Conservation (phyloP, 2,797 vertebrate genomes). For the Melopsittacus undulatus region DNA sequence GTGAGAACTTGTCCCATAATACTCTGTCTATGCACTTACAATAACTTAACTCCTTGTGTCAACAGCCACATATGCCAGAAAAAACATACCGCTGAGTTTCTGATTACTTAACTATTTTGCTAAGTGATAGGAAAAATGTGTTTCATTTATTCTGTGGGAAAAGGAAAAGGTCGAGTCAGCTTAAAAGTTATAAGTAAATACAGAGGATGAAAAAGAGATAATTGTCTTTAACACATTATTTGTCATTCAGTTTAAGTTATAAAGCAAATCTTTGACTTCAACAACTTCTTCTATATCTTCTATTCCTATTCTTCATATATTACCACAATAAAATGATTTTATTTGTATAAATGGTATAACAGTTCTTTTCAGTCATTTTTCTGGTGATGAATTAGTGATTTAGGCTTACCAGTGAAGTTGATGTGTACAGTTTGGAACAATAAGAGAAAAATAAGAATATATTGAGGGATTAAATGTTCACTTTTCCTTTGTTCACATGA, state of each 20-base stretch:
- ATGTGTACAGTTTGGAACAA: not conserved
- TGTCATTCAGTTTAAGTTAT: not conserved
- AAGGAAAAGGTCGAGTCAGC: conserved; percentile 35
- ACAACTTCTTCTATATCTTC: not conserved
- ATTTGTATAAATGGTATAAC: not conserved
- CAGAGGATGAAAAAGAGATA: not conserved
- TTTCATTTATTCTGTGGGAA: conserved; percentile 6
- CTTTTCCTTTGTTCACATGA: not conserved
- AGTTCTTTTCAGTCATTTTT: not conserved
- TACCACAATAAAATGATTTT: conserved; percentile 11
- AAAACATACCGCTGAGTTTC: not conserved
- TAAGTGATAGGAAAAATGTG: conserved; percentile 27
- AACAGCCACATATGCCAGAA: conserved; percentile 3
- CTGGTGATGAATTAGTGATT: not conserved
- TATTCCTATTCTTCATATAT: not conserved
- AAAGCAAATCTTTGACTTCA: not conserved
- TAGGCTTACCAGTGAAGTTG: not conserved
- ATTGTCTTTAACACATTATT: not conserved
- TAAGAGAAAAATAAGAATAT: not conserved
- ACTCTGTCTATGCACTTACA: not conserved
- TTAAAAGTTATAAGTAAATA: conserved; percentile 15
- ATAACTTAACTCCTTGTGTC: not conserved
- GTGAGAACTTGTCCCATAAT: not conserved
- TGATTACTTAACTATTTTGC: conserved; percentile 13
- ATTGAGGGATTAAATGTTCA: not conserved